Conservation (phyloP, 2,113 vertebrate genomes). For the Hyaena hyaena region DNA sequence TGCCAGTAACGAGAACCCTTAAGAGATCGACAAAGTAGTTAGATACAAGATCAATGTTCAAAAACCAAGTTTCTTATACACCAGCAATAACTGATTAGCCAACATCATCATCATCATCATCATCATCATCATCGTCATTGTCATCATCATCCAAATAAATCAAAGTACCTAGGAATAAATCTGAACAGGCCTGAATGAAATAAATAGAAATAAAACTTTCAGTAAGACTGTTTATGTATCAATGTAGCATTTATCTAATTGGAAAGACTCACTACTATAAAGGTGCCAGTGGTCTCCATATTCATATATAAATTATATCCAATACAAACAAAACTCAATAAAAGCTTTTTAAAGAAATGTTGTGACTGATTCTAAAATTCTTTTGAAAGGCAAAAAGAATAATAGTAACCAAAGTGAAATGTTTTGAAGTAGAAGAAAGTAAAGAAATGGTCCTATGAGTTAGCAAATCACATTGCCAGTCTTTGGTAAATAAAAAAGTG, state of each 20-base stretch:
- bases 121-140: too few relatives aligned
- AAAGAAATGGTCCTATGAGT: not conserved
- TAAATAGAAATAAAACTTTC: not conserved
- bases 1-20: not conserved
- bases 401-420: not conserved
- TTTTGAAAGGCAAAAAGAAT: not conserved
- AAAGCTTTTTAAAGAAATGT: not conserved
- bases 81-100: not conserved
- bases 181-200: not conserved
- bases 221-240: not conserved
- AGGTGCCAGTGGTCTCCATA: not conserved
- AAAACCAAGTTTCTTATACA: not conserved
- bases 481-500: not conserved
- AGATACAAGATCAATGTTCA: not conserved
- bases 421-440: not conserved
- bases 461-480: not conserved
- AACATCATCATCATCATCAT: not conserved
- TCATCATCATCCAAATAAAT: not conserved
- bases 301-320: not conserved
- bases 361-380: not conserved
- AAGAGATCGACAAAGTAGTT: not conserved
- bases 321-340: not conserved
- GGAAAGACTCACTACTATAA: not conserved
- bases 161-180: not conserved
- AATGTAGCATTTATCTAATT: not conserved